phyloP scores from a whole-genome alignment of 2,113 vertebrate genomes.

The Triplophysa dalaica region DNA sequence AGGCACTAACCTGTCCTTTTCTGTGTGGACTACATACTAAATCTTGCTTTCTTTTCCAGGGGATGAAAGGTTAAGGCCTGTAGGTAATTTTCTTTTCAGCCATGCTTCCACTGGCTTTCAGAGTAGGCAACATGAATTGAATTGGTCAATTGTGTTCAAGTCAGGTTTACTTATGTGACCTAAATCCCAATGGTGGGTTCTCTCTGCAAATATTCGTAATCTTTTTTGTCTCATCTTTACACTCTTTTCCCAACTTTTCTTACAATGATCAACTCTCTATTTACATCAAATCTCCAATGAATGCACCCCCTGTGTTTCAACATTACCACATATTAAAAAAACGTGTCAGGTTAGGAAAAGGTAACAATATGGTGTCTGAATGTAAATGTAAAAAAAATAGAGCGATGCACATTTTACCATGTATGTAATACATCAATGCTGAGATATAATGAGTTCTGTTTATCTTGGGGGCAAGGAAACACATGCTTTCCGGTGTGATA shows the following conservation, averaged over 20 bases:
- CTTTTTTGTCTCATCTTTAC: not conserved
- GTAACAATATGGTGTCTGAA: conserved; percentile 62
- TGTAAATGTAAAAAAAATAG: conserved; percentile 52
- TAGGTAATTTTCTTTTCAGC: conserved; percentile 36
- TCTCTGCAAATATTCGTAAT: conserved; percentile 21
- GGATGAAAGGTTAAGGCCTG: conserved; percentile 25
- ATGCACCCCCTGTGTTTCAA: conserved; percentile 3
- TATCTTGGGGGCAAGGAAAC: conserved; percentile 63
- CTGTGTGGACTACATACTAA: conserved; percentile 36
- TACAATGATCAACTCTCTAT: conserved; percentile 6
- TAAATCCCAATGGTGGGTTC: not conserved
- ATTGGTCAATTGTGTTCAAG: conserved; percentile 29
- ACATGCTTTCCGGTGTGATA: conserved; percentile 59
- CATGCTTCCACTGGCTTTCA: conserved; percentile 20
- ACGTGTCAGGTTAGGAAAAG: conserved; percentile 13
- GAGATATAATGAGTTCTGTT: conserved; percentile 61
- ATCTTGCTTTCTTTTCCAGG: conserved; percentile 28
- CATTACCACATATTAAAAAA: conserved; percentile 8
- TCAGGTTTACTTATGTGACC: conserved; percentile 28
- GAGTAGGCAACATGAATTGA: conserved; percentile 14
- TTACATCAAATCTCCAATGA: conserved; percentile 23
- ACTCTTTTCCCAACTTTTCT: not conserved
- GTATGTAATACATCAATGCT: conserved; percentile 65
- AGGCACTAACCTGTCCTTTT: not conserved
- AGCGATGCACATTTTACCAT: conserved; percentile 66